Evolutionary conservation across 2,113 vertebrate species (phyloP).

Genomic region (Oreochromis spilurus): DNA sequence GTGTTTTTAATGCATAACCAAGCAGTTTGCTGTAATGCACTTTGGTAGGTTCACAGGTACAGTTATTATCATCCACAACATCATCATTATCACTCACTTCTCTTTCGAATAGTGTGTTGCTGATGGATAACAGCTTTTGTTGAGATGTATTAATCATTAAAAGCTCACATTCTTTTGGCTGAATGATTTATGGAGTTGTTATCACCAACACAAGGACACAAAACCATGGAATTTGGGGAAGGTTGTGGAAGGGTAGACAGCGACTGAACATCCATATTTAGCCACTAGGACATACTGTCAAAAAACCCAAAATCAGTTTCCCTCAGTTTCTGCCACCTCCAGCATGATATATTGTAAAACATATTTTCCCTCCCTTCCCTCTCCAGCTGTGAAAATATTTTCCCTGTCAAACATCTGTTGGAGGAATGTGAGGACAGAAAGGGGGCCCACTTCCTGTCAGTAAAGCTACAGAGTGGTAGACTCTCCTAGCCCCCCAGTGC

Average conservation of each 20-base stretch:
- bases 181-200: background rate
- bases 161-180: background rate
- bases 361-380: constrained; percentile 58
- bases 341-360: constrained; percentile 42
- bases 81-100: background rate
- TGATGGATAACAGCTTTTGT: background rate
- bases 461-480: constrained; percentile 27
- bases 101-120: background rate
- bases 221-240: background rate
- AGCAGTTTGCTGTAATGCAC: background rate
- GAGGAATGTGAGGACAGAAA: constrained; percentile 63
- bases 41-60: background rate
- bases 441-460: constrained; percentile 58
- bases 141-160: constrained; percentile 1
- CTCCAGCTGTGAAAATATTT: constrained; percentile 85
- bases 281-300: background rate
- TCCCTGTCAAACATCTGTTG: constrained; percentile 69
- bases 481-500: background rate
- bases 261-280: background rate
- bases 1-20: background rate
- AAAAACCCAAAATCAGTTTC: background rate
- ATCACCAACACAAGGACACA: background rate
- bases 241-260: background rate
- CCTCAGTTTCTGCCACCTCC: background rate
- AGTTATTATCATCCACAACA: background rate